Evolutionary conservation across 2,888 invertebrate genomes (phyloP).

Genomic region (Hydriomena furcata): DNA sequence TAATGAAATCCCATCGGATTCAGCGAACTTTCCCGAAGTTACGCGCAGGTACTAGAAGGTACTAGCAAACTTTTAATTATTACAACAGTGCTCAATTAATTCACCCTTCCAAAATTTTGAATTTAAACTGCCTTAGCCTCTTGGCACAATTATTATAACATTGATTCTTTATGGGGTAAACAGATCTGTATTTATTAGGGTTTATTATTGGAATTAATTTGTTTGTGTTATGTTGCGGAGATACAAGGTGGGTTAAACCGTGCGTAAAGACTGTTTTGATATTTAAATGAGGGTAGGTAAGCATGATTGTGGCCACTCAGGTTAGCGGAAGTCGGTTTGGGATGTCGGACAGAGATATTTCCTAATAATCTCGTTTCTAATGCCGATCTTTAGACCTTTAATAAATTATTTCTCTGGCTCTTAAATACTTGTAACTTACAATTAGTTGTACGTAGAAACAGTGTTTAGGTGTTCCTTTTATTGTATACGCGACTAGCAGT

Average conservation of each 20-base stretch:
- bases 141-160: conserved; percentile 80
- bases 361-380: conserved; percentile 7
- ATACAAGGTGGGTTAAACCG: conserved; percentile 54
- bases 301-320: conserved; percentile 71
- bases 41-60: conserved; percentile 12
- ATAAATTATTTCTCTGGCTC: too few species aligned
- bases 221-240: conserved; percentile 78
- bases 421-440: too few species aligned
- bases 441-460: too few species aligned
- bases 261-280: conserved; percentile 77
- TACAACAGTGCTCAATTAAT: conserved; percentile 66
- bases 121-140: conserved; percentile 76
- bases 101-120: conserved; percentile 71
- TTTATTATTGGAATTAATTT: conserved; percentile 83
- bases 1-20: conserved; percentile 46
- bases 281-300: conserved; percentile 80
- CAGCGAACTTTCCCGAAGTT: conserved; percentile 37
- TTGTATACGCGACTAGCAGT: too few species aligned
- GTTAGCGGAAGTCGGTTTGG: conserved; percentile 37
- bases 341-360: conserved; percentile 1
- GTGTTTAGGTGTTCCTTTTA: too few species aligned
- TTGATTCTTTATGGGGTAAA: conserved; percentile 82
- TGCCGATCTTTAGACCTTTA: neutral
- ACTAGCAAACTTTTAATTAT: conserved; percentile 54
- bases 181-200: conserved; percentile 81